Conservation (phyloP, 1,140 invertebrate species). For the Zaprionus gabonicus region DNA sequence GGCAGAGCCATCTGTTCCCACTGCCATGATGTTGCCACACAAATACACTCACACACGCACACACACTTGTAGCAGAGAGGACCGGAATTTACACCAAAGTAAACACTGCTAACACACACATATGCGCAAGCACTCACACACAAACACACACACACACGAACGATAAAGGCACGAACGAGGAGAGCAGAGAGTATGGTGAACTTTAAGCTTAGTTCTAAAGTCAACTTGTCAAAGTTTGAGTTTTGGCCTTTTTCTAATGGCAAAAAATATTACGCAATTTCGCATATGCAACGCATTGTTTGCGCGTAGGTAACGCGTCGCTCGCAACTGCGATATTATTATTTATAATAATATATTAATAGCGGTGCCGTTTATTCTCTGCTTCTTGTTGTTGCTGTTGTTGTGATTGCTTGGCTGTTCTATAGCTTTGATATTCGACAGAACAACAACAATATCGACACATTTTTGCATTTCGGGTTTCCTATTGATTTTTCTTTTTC, state of each 20-base stretch:
- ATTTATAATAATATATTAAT: slow-evolving; percentile 57
- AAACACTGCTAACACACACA: slow-evolving; percentile 15
- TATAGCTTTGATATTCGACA: slow-evolving; percentile 49
- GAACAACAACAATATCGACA: slow-evolving; percentile 53
- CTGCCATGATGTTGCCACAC: slow-evolving; percentile 61
- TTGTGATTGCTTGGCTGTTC: slow-evolving; percentile 31
- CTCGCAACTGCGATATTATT: slow-evolving; percentile 45
- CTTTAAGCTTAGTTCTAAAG: slow-evolving; percentile 61
- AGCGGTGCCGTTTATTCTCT: slow-evolving; percentile 32
- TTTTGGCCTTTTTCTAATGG: slow-evolving; percentile 39
- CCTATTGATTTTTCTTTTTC: slow-evolving; percentile 81
- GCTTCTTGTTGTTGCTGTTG: slow-evolving; percentile 28
- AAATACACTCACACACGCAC: slow-evolving; percentile 29
- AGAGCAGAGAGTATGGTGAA: slow-evolving; percentile 34
- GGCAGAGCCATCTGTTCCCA: slow-evolving; percentile 75
- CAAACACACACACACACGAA: slow-evolving; percentile 34
- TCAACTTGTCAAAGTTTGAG: slow-evolving; percentile 42
- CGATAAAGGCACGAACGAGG: slow-evolving; percentile 21
- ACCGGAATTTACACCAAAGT: slow-evolving; percentile 35
- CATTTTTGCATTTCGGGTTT: slow-evolving; percentile 64
- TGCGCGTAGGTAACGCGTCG: slow-evolving; percentile 44
- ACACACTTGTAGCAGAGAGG: slow-evolving; percentile 16
- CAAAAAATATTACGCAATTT: slow-evolving; percentile 72
- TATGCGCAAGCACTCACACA: slow-evolving; percentile 39
- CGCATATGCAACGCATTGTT: slow-evolving; percentile 66